A percentile compares a stretch with the other conserved stretches of the same genome.
Conservation (phyloP, 2,888 invertebrate genomes). For the Pasiphila rectangulata region DNA sequence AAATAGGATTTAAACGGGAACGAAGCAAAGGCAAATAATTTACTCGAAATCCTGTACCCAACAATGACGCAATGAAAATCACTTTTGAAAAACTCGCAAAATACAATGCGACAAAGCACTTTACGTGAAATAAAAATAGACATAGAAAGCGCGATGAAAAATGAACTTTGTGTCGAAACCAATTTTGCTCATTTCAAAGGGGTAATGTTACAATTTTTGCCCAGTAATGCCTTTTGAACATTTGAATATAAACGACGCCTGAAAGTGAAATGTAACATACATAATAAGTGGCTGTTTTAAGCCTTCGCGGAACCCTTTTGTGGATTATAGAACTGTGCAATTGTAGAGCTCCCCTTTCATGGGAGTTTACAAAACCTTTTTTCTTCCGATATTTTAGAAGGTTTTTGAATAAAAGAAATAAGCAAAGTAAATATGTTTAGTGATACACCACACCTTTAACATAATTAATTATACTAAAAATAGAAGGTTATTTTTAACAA, state of each 20-base stretch:
- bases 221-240: constrained; percentile 79
- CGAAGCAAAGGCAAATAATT: background rate
- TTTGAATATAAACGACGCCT: constrained; percentile 82
- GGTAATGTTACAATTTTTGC: constrained; percentile 78
- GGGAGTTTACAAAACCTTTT: no score
- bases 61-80: background rate
- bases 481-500: no score
- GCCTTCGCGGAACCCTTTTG: constrained; percentile 78
- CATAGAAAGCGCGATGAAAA: constrained; percentile 46
- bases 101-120: constrained; percentile 26
- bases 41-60: background rate
- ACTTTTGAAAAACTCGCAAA: constrained; percentile 6
- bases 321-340: constrained; percentile 61
- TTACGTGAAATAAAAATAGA: constrained; percentile 31
- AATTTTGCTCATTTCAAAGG: constrained; percentile 74
- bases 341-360: constrained; percentile 19
- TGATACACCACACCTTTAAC: no score
- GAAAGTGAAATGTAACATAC: constrained; percentile 82
- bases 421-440: no score
- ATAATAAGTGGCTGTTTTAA: constrained; percentile 82
- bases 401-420: no score
- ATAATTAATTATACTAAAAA: no score
- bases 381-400: no score
- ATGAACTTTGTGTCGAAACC: constrained; percentile 58
- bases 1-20: background rate